Evolutionary conservation across 1,140 invertebrate genomes (phyloP).

Genomic region (Drosophila equinoxialis): DNA sequence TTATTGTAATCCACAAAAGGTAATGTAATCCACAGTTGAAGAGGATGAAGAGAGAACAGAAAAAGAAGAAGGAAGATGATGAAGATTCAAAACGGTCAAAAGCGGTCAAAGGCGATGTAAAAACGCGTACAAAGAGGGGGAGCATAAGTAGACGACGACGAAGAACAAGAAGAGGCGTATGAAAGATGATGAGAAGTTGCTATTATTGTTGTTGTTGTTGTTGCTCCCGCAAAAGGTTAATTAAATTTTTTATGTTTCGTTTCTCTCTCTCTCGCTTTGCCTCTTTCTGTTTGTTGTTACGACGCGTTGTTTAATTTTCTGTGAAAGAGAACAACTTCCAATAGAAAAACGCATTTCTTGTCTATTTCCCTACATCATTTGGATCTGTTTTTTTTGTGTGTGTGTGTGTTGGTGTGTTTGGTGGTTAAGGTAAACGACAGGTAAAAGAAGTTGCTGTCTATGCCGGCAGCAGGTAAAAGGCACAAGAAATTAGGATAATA

Average conservation of each 20-base stretch:
- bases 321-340: conserved; percentile 59
- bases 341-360: conserved; percentile 24
- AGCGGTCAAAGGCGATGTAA: conserved; percentile 28
- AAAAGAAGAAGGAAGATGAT: background rate
- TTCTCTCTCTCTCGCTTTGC: conserved; percentile 38
- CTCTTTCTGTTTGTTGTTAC: conserved; percentile 13
- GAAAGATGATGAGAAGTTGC: conserved; percentile 45
- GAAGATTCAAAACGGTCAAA: conserved; percentile 40
- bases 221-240: conserved; percentile 64
- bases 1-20: conserved; percentile 25
- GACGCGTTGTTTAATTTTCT: conserved; percentile 55
- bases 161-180: conserved; percentile 30
- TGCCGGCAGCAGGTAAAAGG: conserved; percentile 13
- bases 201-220: conserved; percentile 10
- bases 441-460: conserved; percentile 38
- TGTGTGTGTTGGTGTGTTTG: conserved; percentile 18
- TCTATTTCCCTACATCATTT: background rate
- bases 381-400: background rate
- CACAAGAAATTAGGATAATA: background rate
- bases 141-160: conserved; percentile 14
- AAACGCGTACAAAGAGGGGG: conserved; percentile 1
- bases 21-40: conserved; percentile 41
- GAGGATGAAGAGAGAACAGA: conserved; percentile 17
- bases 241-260: conserved; percentile 54
- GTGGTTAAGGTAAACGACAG: conserved; percentile 40